Percentiles rank a stretch among this genome's conserved stretches.
phyloP scores from a whole-genome alignment of 2,888 invertebrate genomes.

The Ypsolopha sequella region DNA sequence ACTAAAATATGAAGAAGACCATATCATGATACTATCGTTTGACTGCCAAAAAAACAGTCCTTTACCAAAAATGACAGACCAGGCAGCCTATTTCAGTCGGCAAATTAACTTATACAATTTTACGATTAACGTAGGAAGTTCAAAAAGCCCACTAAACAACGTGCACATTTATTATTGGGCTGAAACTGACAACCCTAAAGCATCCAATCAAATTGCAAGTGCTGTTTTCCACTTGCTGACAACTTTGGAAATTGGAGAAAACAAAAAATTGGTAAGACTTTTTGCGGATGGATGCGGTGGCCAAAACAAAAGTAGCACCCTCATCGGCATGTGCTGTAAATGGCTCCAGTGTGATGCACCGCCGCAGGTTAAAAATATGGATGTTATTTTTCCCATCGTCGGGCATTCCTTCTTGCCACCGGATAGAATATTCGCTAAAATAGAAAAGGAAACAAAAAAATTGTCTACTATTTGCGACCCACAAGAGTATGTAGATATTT shows the following conservation, averaged over 20 bases:
- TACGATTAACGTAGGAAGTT: conserved; percentile 7
- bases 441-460: neutral
- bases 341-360: neutral
- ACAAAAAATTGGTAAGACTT: neutral
- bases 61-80: conserved; percentile 12
- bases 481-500: too few relatives aligned
- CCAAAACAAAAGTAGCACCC: conserved; percentile 1
- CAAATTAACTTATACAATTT: conserved; percentile 12
- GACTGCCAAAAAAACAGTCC: conserved; percentile 15
- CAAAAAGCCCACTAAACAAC: too few relatives aligned
- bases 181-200: conserved; percentile 6
- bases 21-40: conserved; percentile 9
- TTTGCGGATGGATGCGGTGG: conserved; percentile 4
- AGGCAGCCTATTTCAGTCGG: conserved; percentile 9
- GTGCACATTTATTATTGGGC: conserved; percentile 10
- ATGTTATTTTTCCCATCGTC: conserved; percentile 4
- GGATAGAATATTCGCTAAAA: conserved; percentile 2
- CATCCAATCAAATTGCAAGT: conserved; percentile 4
- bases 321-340: neutral
- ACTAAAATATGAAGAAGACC: conserved; percentile 2
- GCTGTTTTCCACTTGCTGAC: conserved; percentile 7
- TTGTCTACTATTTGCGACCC: neutral
- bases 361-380: neutral
- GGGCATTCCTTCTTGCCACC: conserved; percentile 4
- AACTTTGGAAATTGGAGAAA: too few relatives aligned